These are phyloP conservation scores for Calonectris borealis DNA, from an alignment of 2,113 vertebrate species.

Conservation along the genomic window DNA sequence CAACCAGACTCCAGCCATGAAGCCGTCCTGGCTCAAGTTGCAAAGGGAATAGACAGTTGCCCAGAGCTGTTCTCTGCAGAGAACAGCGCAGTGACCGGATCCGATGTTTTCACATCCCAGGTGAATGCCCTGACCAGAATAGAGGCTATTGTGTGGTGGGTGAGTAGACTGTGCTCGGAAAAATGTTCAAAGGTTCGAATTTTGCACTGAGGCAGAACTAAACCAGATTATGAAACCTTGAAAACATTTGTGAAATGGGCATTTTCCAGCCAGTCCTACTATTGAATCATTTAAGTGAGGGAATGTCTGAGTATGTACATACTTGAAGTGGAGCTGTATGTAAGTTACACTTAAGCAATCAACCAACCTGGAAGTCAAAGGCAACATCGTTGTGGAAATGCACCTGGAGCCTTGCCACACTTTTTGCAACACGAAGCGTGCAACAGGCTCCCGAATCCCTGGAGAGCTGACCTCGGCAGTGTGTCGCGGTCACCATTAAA, in stretches of 20 bases:
- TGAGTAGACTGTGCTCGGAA: not conserved
- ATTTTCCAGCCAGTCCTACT: not conserved
- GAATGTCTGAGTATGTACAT: not conserved
- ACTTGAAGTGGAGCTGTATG: not conserved
- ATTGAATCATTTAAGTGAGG: not conserved
- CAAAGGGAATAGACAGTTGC: not conserved
- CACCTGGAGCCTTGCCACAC: not conserved
- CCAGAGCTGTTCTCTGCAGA: not conserved
- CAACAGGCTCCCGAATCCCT: not conserved
- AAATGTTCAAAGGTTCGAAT: not conserved
- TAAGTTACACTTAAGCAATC: not conserved
- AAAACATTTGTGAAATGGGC: not conserved
- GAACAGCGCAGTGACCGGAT: not conserved
- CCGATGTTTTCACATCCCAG: not conserved
- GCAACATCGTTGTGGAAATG: not conserved
- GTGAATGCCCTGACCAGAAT: not conserved
- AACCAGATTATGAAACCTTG: not conserved
- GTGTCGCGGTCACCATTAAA: not conserved
- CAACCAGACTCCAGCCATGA: not conserved
- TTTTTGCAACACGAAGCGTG: not conserved
- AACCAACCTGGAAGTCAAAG: not conserved
- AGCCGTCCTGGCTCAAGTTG: not conserved
- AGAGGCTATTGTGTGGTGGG: not conserved
- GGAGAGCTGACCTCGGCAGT: not conserved
- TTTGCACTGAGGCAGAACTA: not conserved